phyloP scores from a whole-genome alignment of 2,797 vertebrate species.

The Leptodactylus fallax region DNA sequence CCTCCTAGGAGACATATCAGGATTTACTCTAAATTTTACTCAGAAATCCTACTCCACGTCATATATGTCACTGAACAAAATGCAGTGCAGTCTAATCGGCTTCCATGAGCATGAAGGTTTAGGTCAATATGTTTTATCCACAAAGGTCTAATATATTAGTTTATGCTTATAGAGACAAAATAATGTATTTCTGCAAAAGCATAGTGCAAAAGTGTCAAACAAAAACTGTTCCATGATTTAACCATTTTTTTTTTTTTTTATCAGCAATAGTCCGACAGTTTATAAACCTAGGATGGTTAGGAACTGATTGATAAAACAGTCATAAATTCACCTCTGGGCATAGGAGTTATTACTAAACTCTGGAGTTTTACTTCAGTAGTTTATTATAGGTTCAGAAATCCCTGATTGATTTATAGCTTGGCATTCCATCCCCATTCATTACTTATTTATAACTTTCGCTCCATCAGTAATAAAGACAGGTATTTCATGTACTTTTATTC shows the following conservation, averaged over 20 bases:
- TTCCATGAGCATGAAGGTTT: neutral
- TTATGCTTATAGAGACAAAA: neutral
- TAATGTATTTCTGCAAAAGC: neutral
- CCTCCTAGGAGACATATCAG: no score
- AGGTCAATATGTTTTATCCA: neutral
- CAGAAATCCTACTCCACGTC: no score
- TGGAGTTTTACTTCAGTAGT: constrained; percentile 55
- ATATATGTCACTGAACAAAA: neutral
- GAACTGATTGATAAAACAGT: constrained; percentile 41
- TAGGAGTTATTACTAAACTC: constrained; percentile 53
- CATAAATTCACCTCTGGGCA: constrained; percentile 55
- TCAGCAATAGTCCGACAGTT: constrained; percentile 4
- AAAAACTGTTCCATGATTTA: no score
- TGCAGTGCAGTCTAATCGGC: neutral
- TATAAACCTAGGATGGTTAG: constrained; percentile 25
- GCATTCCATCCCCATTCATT: constrained; percentile 52
- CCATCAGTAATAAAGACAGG: constrained; percentile 53
- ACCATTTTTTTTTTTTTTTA: neutral
- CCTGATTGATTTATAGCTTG: constrained; percentile 55
- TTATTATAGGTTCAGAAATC: constrained; percentile 55
- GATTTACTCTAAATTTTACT: no score
- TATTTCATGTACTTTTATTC: constrained; percentile 39
- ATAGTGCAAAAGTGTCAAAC: neutral
- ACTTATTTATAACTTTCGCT: constrained; percentile 56
- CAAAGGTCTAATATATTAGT: neutral